Evolutionary conservation across 1,140 invertebrate genomes (phyloP), one percentile per base, ranked within the genome.

Genomic region (Harpegnathos saltator): DNA sequence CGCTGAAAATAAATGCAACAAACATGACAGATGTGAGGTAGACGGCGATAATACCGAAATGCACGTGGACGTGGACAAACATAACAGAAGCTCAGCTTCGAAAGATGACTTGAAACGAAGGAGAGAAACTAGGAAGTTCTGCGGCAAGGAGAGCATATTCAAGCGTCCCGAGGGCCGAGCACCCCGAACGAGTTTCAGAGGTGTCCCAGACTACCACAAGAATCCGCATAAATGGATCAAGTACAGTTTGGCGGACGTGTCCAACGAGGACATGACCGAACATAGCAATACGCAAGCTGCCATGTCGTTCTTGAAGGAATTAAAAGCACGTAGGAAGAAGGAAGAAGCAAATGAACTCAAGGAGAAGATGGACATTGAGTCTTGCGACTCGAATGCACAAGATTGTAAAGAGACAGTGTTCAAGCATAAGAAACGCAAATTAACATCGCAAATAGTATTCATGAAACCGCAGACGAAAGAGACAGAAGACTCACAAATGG

Each of bases 191-290:
- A 92, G 94, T 63, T 87, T 94, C 4, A 93, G 94, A 80, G 92
- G 90, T 52, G 94, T 96, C 38, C 97, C 97, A 22, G 97, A 97
- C 86, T 96, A 96, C 90, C 95, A 96, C 81, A 96, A 94, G 84
- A 97, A 97, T 93, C 97, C 97, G 7, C 95, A 97, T 86, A 97
- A 97, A 91, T 97, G 97, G 96, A 95, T 95, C 1, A 97, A 96
- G 89, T 98, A 98, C 83, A 96, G 95, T 19, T 91, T 98, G 15
- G 95, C 96, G 48, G 96, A 97, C 95, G 96, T 97, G 1, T 95
- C 95, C 7, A 94, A 93, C 81, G 95, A 96, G 26, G 96, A 97
- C 88, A 96, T 97, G 93, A 97, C 97, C 3, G 96, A 97, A 26
- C 95, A 94, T 73, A 96, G 95, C 54, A 98, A 98, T 89, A 96